Base-by-base conservation (phyloP, 2,797 vertebrate species). In the Ibycter americanus region DNA sequence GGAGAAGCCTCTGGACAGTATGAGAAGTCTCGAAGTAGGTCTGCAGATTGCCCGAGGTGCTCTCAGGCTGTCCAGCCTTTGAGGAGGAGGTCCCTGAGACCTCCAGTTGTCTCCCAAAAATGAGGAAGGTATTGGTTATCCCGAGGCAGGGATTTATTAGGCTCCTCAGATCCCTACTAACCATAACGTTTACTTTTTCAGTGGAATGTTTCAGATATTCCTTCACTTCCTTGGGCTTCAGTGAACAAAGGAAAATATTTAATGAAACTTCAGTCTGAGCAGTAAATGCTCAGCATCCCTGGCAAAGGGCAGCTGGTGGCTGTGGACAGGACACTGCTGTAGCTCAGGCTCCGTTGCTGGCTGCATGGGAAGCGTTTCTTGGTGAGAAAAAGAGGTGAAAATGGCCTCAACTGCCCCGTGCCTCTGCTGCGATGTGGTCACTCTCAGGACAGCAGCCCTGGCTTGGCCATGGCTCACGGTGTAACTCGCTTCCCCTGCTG, bases 381-480 rank as follows among this genome's bases (percentile, higher is more conserved):
- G 72, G 68, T 36, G 70, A 89, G 71, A 78, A 78, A 78, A 79
- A 74, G 76, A 66, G 71, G 59, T 74, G 65, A 38, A 85, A 85
- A 59, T 3, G 5, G 73, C 38, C 29, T 62, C 0, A 7, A 11
- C 65, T 44, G 68, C 72, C 51, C 76, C 2, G 1, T 32, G 31
- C 46, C 78, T 55, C 59, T 26, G 19, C 67, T 32, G 44, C 3
- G 0, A 6, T 62, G 46, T 6, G 47, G 44, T 52, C 3, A 3
- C 26, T 34, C 32, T 51, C 18, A 8, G 85, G 36, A 40, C 36
- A 12, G 26, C 25, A 4, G 32, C 36, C 31, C n/a, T 32, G 70
- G 74, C 65, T 61, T 14, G 20, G 72, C 49, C 80, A 79, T 2
- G 0, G 62, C 70, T 83, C 21, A 10, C 0, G 1, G 52, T 18